A percentile compares a stretch with the other conserved stretches of the same genome.
phyloP scores from a whole-genome alignment of 37 sponge, comb jelly and placozoan species.

The Crambe crambe region DNA sequence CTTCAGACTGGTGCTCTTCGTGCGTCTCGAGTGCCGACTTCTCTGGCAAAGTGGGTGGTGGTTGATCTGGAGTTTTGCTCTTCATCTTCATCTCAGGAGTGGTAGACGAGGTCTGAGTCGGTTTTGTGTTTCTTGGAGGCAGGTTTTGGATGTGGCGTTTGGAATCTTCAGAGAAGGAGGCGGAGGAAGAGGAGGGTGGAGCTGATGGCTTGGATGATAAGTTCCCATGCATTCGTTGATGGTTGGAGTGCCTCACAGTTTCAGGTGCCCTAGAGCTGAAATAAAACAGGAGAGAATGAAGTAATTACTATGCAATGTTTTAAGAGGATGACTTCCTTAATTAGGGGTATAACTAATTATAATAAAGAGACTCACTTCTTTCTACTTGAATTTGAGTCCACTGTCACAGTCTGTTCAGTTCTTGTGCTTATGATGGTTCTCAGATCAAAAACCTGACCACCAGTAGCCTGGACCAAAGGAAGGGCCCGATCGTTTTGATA shows the following conservation, averaged over 20 bases:
- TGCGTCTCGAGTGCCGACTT: no score
- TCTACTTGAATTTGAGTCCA: not conserved
- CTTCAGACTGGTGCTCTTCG: not conserved
- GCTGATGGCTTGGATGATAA: not conserved
- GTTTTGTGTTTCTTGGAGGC: not conserved
- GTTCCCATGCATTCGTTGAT: not conserved
- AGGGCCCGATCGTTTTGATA: not conserved
- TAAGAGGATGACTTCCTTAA: no score
- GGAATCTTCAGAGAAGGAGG: no score
- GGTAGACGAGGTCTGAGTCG: not conserved
- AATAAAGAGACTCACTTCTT: not conserved
- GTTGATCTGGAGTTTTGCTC: not conserved
- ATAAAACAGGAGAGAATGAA: not conserved
- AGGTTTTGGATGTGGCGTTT: no score
- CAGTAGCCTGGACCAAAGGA: constrained; percentile 40
- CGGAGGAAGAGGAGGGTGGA: not conserved
- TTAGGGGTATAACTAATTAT: no score
- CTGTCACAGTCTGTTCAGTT: not conserved
- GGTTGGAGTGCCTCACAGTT: not conserved
- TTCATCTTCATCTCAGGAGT: not conserved
- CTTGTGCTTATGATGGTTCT: constrained; percentile 3
- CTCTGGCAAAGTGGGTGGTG: not conserved
- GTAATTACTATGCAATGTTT: not conserved
- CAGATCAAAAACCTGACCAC: constrained; percentile 47
- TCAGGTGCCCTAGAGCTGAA: not conserved